A percentile compares a stretch with the other conserved stretches of the same genome.
phyloP scores from a whole-genome alignment of 1,140 invertebrate species.

The Drosophila hydei region DNA sequence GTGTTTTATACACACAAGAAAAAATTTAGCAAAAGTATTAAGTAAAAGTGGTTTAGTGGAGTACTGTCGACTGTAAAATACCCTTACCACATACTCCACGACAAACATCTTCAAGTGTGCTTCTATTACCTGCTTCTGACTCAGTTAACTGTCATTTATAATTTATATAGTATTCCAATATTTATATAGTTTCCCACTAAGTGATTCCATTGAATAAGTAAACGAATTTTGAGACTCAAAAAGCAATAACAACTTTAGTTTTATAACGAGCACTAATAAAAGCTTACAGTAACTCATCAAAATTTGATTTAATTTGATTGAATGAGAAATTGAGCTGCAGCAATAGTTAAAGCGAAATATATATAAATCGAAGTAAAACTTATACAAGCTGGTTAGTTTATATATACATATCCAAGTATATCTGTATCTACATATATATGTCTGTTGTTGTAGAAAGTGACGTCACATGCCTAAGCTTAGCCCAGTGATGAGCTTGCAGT shows the following conservation, averaged over 20 bases:
- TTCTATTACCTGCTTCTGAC: too few relatives aligned
- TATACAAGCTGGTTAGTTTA: neutral
- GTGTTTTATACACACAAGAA: constrained; percentile 12
- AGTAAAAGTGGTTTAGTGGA: neutral
- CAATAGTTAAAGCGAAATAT: neutral
- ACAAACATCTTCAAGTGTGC: too few relatives aligned
- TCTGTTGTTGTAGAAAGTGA: constrained; percentile 26
- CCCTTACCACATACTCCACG: too few relatives aligned
- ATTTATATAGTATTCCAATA: too few relatives aligned
- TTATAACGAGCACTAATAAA: too few relatives aligned
- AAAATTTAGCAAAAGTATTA: constrained; percentile 26
- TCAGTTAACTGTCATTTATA: too few relatives aligned
- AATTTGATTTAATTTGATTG: constrained; percentile 7
- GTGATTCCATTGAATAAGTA: too few relatives aligned
- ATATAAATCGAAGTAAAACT: neutral
- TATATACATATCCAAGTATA: too few relatives aligned
- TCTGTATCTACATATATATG: neutral
- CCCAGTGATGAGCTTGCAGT: constrained; percentile 9
- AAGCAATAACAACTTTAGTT: neutral
- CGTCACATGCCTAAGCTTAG: constrained; percentile 23
- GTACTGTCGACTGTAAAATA: neutral
- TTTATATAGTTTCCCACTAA: too few relatives aligned
- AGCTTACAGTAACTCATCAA: too few relatives aligned
- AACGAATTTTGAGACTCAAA: neutral
- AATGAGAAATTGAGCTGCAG: neutral